These are phyloP conservation scores for Atherinomorus stipes DNA, from an alignment of 2,113 vertebrate genomes.

Conservation along the genomic window DNA sequence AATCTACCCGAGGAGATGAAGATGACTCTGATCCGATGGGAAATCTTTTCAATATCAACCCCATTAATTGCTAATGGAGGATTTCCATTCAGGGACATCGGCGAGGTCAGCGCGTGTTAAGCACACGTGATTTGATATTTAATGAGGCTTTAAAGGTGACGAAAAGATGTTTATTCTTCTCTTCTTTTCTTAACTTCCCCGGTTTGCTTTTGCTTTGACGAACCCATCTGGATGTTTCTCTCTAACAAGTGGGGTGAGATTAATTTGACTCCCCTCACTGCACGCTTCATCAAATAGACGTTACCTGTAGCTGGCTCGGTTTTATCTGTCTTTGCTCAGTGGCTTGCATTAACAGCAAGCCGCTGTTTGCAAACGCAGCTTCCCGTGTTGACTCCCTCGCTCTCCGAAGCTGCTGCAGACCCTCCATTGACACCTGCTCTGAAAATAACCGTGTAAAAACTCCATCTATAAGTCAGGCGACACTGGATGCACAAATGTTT, in stretches of 20 bases:
- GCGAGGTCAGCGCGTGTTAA: constrained; percentile 21
- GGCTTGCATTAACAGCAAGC: constrained; percentile 37
- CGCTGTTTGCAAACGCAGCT: constrained; percentile 41
- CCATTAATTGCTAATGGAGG: constrained; percentile 57
- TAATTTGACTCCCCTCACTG: constrained; percentile 13
- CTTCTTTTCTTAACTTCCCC: neutral
- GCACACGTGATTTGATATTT: constrained; percentile 19
- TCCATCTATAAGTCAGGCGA: neutral
- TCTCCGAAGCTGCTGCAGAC: neutral
- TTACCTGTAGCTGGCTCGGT: constrained; percentile 27
- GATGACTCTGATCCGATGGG: constrained; percentile 54
- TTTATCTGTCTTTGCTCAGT: constrained; percentile 51
- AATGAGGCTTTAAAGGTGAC: constrained; percentile 31
- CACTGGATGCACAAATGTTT: neutral
- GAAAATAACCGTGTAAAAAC: constrained; percentile 20
- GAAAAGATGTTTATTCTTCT: constrained; percentile 16
- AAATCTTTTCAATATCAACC: constrained; percentile 64
- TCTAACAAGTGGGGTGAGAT: constrained; percentile 20
- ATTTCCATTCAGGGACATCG: constrained; percentile 17
- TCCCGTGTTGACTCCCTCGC: constrained; percentile 21
- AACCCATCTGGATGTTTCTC: constrained; percentile 23
- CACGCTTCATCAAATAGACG: constrained; percentile 18
- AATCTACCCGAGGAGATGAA: constrained; percentile 55
- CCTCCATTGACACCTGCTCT: neutral
- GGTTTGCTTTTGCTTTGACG: constrained; percentile 14